A percentile compares a stretch with the other conserved stretches of the same genome.
These are phyloP conservation scores for Phenganax marumi DNA, from an alignment of 92 coral and sea anemone species.

Conservation along the genomic window DNA sequence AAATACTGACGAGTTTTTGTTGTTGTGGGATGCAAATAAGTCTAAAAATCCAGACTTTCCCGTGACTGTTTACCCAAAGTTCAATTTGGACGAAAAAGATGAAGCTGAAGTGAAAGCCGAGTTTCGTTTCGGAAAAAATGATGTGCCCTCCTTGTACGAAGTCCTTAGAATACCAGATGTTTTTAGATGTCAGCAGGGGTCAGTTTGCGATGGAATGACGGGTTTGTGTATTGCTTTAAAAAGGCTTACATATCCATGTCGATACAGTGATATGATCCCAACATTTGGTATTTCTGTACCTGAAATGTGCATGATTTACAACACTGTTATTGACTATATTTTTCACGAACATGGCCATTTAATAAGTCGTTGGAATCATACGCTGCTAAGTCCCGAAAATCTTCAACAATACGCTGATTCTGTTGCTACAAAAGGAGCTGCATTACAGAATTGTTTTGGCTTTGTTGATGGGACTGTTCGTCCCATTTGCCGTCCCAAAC, in stretches of 20 bases:
- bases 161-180: not conserved
- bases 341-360: slow-evolving; percentile 6
- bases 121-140: slow-evolving; percentile 2
- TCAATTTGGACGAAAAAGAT: not conserved
- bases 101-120: not conserved
- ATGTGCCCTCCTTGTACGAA: not conserved
- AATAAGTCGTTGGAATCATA: slow-evolving; percentile 8
- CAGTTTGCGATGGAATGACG: not conserved
- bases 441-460: not conserved
- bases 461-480: not conserved
- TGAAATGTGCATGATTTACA: not conserved
- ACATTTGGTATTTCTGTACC: slow-evolving; percentile 7
- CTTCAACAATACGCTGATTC: slow-evolving; percentile 3
- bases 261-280: not conserved
- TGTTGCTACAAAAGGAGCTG: not conserved
- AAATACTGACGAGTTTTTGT: slow-evolving; percentile 23
- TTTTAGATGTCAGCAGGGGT: slow-evolving; percentile 4
- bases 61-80: not conserved
- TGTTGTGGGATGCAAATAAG: slow-evolving; percentile 31
- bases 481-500: no score
- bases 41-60: slow-evolving; percentile 18
- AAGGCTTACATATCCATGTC: not conserved
- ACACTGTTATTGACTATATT: slow-evolving; percentile 12
- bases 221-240: not conserved
- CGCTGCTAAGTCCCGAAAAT: not conserved